These are phyloP conservation scores for Lithophane semibrunnea DNA, from an alignment of 2,888 invertebrate genomes.

Conservation along the genomic window DNA sequence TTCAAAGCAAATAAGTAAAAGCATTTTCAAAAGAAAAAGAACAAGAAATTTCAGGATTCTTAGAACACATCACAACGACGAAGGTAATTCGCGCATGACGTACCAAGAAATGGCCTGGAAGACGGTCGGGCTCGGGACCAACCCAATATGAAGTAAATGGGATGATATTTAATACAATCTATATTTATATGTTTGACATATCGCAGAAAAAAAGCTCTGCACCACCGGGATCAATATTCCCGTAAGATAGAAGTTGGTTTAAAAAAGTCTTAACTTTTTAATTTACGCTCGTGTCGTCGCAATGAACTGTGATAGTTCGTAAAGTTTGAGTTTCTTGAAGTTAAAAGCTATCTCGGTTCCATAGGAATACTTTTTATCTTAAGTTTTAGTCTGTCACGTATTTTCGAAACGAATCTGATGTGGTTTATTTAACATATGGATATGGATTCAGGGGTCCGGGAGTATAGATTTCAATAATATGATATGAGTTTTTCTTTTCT, in stretches of 20 bases:
- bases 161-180: conserved; percentile 1
- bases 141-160: conserved; percentile 34
- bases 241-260: not conserved
- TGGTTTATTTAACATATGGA: not conserved
- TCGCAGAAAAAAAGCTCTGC: not conserved
- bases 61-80: conserved; percentile 15
- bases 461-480: conserved; percentile 1
- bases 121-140: conserved; percentile 2
- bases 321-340: conserved; percentile 5
- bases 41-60: not conserved
- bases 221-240: not conserved
- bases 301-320: conserved; percentile 8
- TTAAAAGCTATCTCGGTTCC: not conserved
- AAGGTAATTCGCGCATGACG: conserved; percentile 2
- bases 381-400: not conserved
- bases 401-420: not conserved
- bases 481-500: conserved; percentile 8
- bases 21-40: not conserved
- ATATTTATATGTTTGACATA: not conserved
- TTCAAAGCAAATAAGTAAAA: not conserved
- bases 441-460: too few relatives aligned
- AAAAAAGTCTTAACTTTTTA: conserved; percentile 8
- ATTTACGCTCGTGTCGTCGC: conserved; percentile 3
- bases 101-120: conserved; percentile 40
- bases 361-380: not conserved